Evolutionary conservation across 2,797 vertebrate species (phyloP).

Genomic region (Xenops minutus): DNA sequence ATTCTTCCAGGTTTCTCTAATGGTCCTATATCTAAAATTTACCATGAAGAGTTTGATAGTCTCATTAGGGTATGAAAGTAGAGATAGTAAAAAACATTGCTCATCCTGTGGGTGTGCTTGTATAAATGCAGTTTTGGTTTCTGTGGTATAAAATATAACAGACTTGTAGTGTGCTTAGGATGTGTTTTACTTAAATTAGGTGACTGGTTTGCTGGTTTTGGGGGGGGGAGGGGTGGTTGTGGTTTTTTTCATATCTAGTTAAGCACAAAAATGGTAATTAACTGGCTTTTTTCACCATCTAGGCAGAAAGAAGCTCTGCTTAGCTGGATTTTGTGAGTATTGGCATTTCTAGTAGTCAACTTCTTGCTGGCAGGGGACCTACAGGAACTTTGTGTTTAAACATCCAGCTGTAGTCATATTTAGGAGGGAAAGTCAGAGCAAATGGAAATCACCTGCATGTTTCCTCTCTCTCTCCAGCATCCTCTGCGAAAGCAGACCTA

Average conservation of each 20-base stretch:
- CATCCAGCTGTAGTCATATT: accelerated
- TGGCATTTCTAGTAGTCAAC: not conserved
- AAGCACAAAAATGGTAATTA: not conserved
- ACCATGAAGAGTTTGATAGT: not conserved
- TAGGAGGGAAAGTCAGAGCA: not conserved
- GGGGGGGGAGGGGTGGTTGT: too few relatives aligned
- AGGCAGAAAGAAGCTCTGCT: not conserved
- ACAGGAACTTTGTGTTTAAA: not conserved
- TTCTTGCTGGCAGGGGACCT: not conserved
- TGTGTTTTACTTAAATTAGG: not conserved
- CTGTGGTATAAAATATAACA: not conserved
- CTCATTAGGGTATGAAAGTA: not conserved
- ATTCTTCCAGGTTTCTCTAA: not conserved
- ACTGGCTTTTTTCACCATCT: not conserved
- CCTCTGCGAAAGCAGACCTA: not conserved
- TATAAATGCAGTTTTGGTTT: not conserved
- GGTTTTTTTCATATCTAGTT: not conserved
- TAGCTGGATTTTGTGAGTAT: not conserved
- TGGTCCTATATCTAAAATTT: not conserved
- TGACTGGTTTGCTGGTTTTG: not conserved
- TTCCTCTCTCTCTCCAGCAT: not conserved
- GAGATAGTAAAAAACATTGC: not conserved
- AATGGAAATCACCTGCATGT: not conserved
- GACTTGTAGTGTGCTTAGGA: not conserved
- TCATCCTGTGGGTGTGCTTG: not conserved